Conservation (phyloP, 2,797 vertebrate genomes). For the Tadarida brasiliensis region DNA sequence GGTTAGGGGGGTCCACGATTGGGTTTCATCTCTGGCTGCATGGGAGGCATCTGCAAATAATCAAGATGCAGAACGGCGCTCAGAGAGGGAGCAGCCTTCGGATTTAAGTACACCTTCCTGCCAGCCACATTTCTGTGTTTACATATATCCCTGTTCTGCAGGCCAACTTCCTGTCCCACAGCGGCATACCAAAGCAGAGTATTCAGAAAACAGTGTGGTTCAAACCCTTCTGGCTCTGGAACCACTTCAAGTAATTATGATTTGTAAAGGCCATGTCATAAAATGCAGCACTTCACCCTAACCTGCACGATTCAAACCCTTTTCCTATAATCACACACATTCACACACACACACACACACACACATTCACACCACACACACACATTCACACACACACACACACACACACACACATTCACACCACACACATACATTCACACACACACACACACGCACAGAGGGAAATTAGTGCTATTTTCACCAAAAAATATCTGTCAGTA, state of each 20-base stretch:
- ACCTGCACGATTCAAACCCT: constrained; percentile 35
- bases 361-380: no score
- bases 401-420: background rate
- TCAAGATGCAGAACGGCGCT: constrained; percentile 82
- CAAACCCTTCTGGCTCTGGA: constrained; percentile 44
- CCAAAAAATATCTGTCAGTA: background rate
- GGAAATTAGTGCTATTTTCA: background rate
- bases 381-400: background rate
- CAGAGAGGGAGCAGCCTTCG: constrained; percentile 73
- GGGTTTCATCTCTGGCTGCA: constrained; percentile 72
- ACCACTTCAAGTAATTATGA: constrained; percentile 52
- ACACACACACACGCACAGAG: background rate
- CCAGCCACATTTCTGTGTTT: constrained; percentile 82
- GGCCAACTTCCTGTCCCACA: constrained; percentile 82
- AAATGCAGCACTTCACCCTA: constrained; percentile 68
- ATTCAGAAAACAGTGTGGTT: constrained; percentile 62
- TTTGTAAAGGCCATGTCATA: constrained; percentile 76
- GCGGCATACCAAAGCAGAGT: constrained; percentile 71
- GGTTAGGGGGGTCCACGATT: constrained; percentile 69
- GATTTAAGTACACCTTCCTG: constrained; percentile 83
- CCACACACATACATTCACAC: background rate
- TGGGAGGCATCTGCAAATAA: constrained; percentile 85
- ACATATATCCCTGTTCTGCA: constrained; percentile 78
- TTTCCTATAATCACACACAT: background rate
- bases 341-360: background rate